These are phyloP conservation scores for Tribolium castaneum DNA, from an alignment of 1,140 invertebrate species.

Conservation along the genomic window DNA sequence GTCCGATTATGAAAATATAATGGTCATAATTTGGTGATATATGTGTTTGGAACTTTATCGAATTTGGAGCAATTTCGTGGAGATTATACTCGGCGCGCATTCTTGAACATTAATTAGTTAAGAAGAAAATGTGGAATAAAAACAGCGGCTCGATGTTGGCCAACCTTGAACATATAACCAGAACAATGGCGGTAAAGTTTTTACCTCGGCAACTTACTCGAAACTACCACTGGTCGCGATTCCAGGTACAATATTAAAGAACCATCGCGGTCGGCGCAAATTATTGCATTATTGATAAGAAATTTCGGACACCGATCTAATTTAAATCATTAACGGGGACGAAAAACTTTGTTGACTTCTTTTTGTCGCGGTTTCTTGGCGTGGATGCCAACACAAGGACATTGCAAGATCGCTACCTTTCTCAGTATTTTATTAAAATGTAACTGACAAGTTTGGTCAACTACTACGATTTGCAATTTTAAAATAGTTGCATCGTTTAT, in stretches of 20 bases:
- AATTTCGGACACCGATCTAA: slow-evolving; percentile 10
- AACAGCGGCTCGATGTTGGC: slow-evolving; percentile 1
- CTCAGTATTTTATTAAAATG: not conserved
- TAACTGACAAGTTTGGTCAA: not conserved
- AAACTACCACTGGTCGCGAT: slow-evolving; percentile 17
- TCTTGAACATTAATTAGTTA: slow-evolving; percentile 30
- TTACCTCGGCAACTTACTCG: slow-evolving; percentile 9
- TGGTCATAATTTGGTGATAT: not conserved
- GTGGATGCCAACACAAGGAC: not conserved
- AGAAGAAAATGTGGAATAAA: slow-evolving; percentile 26
- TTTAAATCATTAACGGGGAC: not conserved
- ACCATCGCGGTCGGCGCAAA: slow-evolving; percentile 15
- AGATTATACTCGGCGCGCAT: slow-evolving; percentile 10
- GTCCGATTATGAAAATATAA: not conserved
- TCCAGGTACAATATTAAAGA: slow-evolving; percentile 34
- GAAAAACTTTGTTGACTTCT: not conserved
- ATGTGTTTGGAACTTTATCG: not conserved
- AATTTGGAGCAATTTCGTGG: slow-evolving; percentile 8
- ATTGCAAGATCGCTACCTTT: not conserved
- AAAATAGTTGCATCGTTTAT: not conserved
- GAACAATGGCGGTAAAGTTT: slow-evolving; percentile 30
- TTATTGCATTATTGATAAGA: slow-evolving; percentile 35
- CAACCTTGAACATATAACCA: slow-evolving; percentile 30
- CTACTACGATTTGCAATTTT: not conserved
- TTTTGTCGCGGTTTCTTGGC: not conserved